A percentile compares a stretch with the other conserved stretches of the same genome.
Conservation (phyloP, 1,140 invertebrate genomes). For the Neelides sp. region DNA sequence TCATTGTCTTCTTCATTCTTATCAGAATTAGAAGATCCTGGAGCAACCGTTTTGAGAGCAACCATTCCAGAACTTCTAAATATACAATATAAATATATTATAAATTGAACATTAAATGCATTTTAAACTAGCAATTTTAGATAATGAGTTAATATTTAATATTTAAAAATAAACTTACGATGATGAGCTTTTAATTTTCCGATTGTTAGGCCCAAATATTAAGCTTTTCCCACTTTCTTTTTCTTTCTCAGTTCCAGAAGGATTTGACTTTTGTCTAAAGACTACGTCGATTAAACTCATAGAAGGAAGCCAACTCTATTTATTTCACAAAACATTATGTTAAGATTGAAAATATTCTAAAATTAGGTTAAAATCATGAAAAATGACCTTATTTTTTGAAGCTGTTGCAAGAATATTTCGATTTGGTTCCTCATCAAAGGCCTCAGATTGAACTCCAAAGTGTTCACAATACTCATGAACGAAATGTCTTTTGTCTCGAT, state of each 20-base stretch:
- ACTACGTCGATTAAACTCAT: slow-evolving; percentile 66
- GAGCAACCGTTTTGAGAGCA: no score
- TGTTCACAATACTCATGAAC: slow-evolving; percentile 88
- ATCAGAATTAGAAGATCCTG: no score
- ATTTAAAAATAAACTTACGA: no score
- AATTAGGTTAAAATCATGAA: slow-evolving; percentile 23
- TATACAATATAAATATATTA: no score
- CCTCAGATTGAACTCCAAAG: slow-evolving; percentile 83
- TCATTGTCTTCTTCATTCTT: no score
- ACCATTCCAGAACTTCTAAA: no score
- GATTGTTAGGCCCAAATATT: no score
- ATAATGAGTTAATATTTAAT: no score
- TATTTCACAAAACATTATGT: background rate
- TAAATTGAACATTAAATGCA: no score
- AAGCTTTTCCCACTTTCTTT: no score
- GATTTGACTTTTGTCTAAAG: slow-evolving; percentile 15
- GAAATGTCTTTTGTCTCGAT: slow-evolving; percentile 73
- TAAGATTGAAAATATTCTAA: background rate
- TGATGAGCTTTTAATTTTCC: no score
- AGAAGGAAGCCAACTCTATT: slow-evolving; percentile 68
- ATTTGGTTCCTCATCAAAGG: slow-evolving; percentile 88
- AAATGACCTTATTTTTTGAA: slow-evolving; percentile 55
- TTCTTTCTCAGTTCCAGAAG: slow-evolving; percentile 12
- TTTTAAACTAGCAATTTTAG: no score
- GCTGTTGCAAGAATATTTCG: slow-evolving; percentile 84